Conservation (phyloP, 2,888 invertebrate genomes). For the Drosophila formosana region DNA sequence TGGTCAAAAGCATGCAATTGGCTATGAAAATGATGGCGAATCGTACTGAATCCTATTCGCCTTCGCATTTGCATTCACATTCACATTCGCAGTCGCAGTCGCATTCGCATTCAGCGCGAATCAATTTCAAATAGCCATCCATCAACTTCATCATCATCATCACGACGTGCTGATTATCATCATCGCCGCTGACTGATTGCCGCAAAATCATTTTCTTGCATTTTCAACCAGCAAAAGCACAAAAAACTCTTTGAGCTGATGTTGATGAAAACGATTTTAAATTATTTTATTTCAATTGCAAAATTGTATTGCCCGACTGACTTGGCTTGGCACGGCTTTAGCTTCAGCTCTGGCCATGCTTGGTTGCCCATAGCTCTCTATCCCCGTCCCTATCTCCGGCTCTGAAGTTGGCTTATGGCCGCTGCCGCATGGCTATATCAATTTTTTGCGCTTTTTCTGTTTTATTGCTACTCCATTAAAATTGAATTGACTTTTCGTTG, state of each 20-base stretch:
- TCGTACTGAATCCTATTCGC: slow-evolving; percentile 37
- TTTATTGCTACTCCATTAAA: slow-evolving; percentile 81
- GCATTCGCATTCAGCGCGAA: slow-evolving; percentile 73
- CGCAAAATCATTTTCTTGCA: slow-evolving; percentile 66
- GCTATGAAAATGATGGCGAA: slow-evolving; percentile 68
- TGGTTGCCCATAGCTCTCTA: slow-evolving; percentile 16
- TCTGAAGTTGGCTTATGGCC: slow-evolving; percentile 23
- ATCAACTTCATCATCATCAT: slow-evolving; percentile 64
- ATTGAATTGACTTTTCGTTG: slow-evolving; percentile 74
- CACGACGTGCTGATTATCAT: slow-evolving; percentile 41
- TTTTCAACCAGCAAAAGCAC: slow-evolving; percentile 37
- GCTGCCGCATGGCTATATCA: slow-evolving; percentile 69
- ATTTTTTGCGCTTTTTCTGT: slow-evolving; percentile 77
- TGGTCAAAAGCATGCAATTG: slow-evolving; percentile 74
- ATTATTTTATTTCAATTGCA: slow-evolving; percentile 82
- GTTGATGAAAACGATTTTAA: slow-evolving; percentile 84
- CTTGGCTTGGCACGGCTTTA: slow-evolving; percentile 30
- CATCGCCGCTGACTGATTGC: slow-evolving; percentile 63
- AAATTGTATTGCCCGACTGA: slow-evolving; percentile 66
- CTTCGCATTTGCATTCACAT: slow-evolving; percentile 21
- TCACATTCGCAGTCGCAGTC: slow-evolving; percentile 54
- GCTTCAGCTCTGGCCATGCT: slow-evolving; percentile 32
- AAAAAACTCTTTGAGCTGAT: slow-evolving; percentile 72
- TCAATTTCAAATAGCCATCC: slow-evolving; percentile 83
- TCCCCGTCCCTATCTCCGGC: slow-evolving; percentile 1